Percentiles rank a stretch among this genome's conserved stretches.
phyloP scores from a whole-genome alignment of 2,113 vertebrate genomes.

The Penelope pileata region DNA sequence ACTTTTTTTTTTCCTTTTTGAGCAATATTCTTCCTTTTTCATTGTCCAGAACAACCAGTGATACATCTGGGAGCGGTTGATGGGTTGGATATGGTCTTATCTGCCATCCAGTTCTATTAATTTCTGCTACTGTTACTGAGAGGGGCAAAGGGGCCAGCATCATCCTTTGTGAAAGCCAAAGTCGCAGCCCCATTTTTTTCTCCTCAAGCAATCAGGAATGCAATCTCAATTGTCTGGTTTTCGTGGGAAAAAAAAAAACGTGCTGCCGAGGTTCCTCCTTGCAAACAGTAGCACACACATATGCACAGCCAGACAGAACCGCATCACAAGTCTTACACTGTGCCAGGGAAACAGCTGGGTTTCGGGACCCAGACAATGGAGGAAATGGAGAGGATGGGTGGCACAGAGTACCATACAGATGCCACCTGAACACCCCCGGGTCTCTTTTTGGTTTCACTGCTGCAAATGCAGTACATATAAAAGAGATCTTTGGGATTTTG shows the following conservation, averaged over 20 bases:
- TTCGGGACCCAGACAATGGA: background rate
- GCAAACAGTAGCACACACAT: rapidly evolving
- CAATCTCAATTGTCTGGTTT: background rate
- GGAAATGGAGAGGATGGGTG: background rate
- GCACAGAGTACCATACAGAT: background rate
- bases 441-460: background rate
- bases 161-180: background rate
- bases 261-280: background rate
- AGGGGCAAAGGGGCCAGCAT: background rate
- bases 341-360: rapidly evolving
- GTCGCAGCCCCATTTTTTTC: background rate
- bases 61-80: background rate
- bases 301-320: background rate
- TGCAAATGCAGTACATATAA: background rate
- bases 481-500: background rate
- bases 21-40: background rate
- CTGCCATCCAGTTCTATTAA: background rate
- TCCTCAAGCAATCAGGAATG: background rate
- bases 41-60: background rate
- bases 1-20: no score
- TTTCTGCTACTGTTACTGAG: background rate
- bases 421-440: background rate
- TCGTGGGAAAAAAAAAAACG: background rate
- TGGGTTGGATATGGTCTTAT: background rate
- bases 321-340: rapidly evolving